Evolutionary conservation across 2,888 invertebrate species (phyloP).

Genomic region (Conomelus anceps): DNA sequence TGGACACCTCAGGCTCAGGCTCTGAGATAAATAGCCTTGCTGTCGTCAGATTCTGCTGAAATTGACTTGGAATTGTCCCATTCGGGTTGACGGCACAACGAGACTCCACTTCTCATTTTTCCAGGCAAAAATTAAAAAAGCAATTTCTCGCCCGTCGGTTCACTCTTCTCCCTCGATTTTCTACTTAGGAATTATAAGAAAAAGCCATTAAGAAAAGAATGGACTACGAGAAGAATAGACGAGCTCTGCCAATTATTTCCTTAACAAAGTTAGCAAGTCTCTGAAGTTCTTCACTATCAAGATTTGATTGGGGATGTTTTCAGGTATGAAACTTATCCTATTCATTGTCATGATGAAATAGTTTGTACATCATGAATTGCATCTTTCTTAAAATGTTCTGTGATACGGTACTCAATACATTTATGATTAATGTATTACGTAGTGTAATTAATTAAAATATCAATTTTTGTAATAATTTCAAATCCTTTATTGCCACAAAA

Average conservation of each 20-base stretch:
- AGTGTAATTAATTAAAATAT: too few species aligned
- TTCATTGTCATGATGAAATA: too few species aligned
- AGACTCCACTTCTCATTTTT: not conserved
- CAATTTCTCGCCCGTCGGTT: not conserved
- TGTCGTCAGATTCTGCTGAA: not conserved
- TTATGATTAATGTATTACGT: too few species aligned
- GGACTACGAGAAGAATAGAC: not conserved
- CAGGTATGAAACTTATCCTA: not conserved
- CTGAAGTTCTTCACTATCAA: not conserved
- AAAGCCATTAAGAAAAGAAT: not conserved
- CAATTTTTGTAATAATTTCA: too few species aligned
- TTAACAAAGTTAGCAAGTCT: not conserved
- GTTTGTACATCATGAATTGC: too few species aligned
- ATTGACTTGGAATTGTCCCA: not conserved
- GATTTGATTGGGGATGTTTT: not conserved
- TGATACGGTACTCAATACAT: too few species aligned
- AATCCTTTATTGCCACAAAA: too few species aligned
- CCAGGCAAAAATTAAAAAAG: not conserved
- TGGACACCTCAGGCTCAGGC: not conserved
- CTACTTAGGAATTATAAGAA: not conserved
- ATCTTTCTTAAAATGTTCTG: too few species aligned
- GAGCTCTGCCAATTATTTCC: not conserved
- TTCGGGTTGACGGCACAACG: not conserved
- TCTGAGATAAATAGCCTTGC: not conserved
- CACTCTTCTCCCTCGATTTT: not conserved